Evolutionary conservation across 2,113 vertebrate species (phyloP).

Genomic region (Vulpes lagopus): DNA sequence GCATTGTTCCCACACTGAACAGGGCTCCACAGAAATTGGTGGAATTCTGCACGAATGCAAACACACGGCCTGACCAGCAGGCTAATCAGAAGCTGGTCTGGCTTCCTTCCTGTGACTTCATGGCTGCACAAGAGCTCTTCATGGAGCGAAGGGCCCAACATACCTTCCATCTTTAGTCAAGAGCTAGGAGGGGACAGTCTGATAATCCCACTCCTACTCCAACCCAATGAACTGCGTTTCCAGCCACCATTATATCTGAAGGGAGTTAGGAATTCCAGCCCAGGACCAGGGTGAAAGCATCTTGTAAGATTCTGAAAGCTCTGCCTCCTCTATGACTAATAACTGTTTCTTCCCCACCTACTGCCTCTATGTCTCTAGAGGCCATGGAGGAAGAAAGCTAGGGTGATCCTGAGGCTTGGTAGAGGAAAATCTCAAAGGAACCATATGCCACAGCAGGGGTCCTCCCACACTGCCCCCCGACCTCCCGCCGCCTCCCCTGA

Average conservation of each 20-base stretch:
- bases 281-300: not conserved
- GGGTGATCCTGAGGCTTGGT: not conserved
- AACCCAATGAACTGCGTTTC: not conserved
- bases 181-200: not conserved
- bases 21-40: not conserved
- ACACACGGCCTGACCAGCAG: not conserved
- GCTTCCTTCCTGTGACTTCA: not conserved
- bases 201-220: not conserved
- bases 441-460: not conserved
- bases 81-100: not conserved
- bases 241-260: not conserved
- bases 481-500: not conserved
- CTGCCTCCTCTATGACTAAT: not conserved
- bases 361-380: not conserved
- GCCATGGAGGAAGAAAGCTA: not conserved
- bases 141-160: not conserved
- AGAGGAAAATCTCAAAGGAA: not conserved
- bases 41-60: not conserved
- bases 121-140: not conserved
- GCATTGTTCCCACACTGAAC: not conserved
- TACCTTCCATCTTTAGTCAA: not conserved
- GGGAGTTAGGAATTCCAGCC: not conserved
- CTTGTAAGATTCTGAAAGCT: not conserved
- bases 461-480: not conserved
- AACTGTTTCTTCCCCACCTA: not conserved